A percentile compares a stretch with the other conserved stretches of the same genome.
These are phyloP conservation scores for Pitangus sulphuratus DNA, from an alignment of 2,797 vertebrate species.

Conservation along the genomic window DNA sequence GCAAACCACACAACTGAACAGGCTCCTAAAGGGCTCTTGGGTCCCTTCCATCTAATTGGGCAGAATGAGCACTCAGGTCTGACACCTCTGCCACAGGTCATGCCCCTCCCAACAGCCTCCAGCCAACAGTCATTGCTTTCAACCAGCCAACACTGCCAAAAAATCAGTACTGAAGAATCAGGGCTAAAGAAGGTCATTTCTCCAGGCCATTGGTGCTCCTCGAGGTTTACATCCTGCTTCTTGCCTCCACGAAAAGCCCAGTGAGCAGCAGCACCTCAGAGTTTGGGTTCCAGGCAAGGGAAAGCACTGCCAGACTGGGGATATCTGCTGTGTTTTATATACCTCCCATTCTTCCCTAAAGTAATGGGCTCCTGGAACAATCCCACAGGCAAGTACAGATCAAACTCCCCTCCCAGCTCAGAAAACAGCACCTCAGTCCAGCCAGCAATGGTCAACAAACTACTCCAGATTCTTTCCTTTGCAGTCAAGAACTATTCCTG, in stretches of 20 bases:
- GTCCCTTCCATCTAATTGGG: not conserved
- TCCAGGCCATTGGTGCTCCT: not conserved
- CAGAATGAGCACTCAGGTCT: not conserved
- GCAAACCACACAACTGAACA: not conserved
- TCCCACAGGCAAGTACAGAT: not conserved
- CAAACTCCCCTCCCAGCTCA: not conserved
- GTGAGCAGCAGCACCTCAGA: not conserved
- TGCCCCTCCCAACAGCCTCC: not conserved
- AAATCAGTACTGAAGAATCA: not conserved
- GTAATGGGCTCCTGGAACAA: not conserved
- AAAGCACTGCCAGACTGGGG: not conserved
- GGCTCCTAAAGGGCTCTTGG: not conserved
- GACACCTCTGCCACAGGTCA: not conserved
- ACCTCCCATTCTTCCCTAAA: not conserved
- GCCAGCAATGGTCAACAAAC: not conserved
- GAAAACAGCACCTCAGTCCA: not conserved
- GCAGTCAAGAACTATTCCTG: slow-evolving; percentile 6
- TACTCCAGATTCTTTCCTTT: not conserved
- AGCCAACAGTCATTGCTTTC: not conserved
- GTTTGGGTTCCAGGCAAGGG: not conserved
- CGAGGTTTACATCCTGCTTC: not conserved
- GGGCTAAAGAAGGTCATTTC: not conserved
- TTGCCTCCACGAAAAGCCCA: not conserved
- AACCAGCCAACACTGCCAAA: not conserved
- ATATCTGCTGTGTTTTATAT: not conserved